Evolutionary conservation across 1,140 invertebrate genomes (phyloP).

Genomic region (Brachionus asplanchnoidis): DNA sequence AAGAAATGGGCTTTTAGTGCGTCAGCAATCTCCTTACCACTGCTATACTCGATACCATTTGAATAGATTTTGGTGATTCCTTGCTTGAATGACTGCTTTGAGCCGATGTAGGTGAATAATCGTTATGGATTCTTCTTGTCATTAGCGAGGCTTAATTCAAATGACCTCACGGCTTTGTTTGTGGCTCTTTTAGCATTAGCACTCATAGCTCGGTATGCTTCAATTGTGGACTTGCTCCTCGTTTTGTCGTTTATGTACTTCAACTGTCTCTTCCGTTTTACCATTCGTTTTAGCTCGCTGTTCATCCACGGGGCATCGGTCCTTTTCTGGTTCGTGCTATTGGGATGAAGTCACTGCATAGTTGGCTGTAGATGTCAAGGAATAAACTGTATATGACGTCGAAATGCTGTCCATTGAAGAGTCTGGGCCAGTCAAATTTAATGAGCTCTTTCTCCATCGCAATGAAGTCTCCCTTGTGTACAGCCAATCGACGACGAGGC

Average conservation of each 20-base stretch:
- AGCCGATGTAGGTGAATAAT: too few relatives aligned
- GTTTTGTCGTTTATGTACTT: not conserved
- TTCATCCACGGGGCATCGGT: not conserved
- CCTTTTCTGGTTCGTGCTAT: not conserved
- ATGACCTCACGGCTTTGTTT: not conserved
- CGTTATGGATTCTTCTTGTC: too few relatives aligned
- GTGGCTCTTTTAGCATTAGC: not conserved
- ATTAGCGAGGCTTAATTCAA: not conserved
- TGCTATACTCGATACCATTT: too few relatives aligned
- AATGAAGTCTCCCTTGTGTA: not conserved
- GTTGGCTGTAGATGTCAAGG: not conserved
- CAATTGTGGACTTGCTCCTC: not conserved
- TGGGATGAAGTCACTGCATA: not conserved
- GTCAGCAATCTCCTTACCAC: too few relatives aligned
- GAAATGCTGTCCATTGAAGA: not conserved
- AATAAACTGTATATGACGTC: not conserved
- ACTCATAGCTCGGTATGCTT: not conserved
- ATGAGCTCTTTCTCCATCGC: too few relatives aligned
- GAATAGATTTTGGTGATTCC: too few relatives aligned
- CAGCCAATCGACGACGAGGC: not conserved
- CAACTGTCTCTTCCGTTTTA: not conserved
- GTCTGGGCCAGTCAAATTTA: not conserved
- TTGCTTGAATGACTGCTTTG: too few relatives aligned
- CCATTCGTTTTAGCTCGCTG: not conserved
- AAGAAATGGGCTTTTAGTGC: too few relatives aligned